Base-by-base conservation (phyloP, 2,888 invertebrate species). In the Bombyx huttoni region DNA sequence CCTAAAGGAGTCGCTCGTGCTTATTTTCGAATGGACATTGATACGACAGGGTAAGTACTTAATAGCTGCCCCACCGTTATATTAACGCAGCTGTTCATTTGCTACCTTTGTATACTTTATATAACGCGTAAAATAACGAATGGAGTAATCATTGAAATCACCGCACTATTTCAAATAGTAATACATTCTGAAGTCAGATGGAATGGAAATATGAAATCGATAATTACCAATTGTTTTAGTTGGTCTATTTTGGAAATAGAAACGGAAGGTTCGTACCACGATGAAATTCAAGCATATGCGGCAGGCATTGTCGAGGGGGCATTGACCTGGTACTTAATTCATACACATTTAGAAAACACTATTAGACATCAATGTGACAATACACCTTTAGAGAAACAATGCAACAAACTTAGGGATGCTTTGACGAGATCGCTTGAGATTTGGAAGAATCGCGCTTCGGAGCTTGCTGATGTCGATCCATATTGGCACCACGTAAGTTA, bases 221-320 rank as follows among this genome's bases (percentile, higher is more conserved):
- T 46, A 46, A 48, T 46, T 3, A 14, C 7, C 7, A 8, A 47
- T 35, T 34, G 49, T 77, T 75, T 3, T 66, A 96, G 96, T 53
- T 96, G 96, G 96, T 93, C 94, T 13, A 91, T 92, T 60, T 82
- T 96, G 54, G 95, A 96, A 83, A 91, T 96, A 48, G 92, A 94
- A 81, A 95, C 96, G 0, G 92, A 93, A 61, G 86, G 90, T 33
- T 88, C 89, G 5, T 94, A 92, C 75, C 91, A 92, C 0, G 96
- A 96, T 73, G 91, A 91, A 63, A 90, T 94, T 48, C 97, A 97
- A 83, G 96, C 96, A 0, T 96, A 93, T 75, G 93, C 94, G 1
- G 96, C 97, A 1, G 97, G 97, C 7, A 89, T 94, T 47, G 90
- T 94, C 0, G 97, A 97, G 77, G 97, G 96, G 0, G 92, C 92